phyloP scores from a whole-genome alignment of 2,797 vertebrate species.

The Pelochelys cantorii region DNA sequence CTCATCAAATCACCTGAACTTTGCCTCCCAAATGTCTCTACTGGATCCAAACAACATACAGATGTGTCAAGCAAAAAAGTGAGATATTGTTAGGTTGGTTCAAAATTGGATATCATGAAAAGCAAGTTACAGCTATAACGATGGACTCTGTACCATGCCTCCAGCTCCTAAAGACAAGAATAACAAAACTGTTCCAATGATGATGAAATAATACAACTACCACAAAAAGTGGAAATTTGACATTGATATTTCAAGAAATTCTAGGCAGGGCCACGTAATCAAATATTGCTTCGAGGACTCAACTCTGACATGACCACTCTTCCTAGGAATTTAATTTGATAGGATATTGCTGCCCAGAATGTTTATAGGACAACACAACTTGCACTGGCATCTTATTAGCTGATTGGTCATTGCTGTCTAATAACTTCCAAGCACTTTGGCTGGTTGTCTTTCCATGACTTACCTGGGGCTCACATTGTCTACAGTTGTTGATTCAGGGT shows the following conservation, averaged over 20 bases:
- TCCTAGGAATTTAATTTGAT: background rate
- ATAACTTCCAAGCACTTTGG: background rate
- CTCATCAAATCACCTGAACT: background rate
- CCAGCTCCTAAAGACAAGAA: background rate
- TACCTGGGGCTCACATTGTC: accelerated
- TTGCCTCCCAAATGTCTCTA: background rate
- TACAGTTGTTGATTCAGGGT: background rate
- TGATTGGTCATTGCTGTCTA: background rate
- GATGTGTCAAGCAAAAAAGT: background rate
- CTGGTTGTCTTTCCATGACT: background rate
- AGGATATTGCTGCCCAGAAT: background rate
- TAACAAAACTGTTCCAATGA: background rate
- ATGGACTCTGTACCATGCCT: background rate
- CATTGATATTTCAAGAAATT: background rate
- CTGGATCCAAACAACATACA: background rate
- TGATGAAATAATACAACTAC: background rate
- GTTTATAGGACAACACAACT: background rate
- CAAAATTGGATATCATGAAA: background rate
- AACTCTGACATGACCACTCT: background rate
- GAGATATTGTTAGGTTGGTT: background rate
- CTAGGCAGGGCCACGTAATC: background rate
- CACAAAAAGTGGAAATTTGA: background rate
- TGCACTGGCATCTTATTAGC: background rate
- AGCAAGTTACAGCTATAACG: background rate
- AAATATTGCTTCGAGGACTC: background rate